phyloP scores from a whole-genome alignment of 2,797 vertebrate species.

The Garrulus glandarius region DNA sequence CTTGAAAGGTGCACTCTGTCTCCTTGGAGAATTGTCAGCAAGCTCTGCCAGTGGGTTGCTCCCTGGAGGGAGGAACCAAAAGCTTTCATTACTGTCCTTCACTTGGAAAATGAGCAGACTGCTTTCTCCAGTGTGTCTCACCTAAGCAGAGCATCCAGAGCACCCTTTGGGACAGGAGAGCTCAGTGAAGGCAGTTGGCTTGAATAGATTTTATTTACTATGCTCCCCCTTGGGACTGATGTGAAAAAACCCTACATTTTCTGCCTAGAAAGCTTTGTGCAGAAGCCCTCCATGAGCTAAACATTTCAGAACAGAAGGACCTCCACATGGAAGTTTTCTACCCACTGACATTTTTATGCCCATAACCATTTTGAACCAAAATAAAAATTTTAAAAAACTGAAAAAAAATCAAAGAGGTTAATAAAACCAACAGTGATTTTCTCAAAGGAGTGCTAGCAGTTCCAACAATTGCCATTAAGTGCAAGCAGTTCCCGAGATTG shows the following conservation, averaged over 20 bases:
- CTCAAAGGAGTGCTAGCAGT: neutral
- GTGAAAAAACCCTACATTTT: neutral
- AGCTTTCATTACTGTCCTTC: neutral
- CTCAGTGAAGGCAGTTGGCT: neutral
- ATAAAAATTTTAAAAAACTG: neutral
- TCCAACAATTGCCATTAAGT: neutral
- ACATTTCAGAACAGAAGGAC: neutral
- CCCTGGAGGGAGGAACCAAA: neutral
- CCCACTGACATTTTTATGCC: neutral
- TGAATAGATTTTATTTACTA: neutral
- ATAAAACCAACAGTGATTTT: slow-evolving; percentile 18
- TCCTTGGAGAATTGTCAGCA: neutral
- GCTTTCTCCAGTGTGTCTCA: neutral
- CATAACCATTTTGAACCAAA: neutral
- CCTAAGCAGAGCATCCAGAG: neutral
- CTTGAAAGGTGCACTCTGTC: neutral
- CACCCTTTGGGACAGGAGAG: neutral
- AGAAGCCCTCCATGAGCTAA: neutral
- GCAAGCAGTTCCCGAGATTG: neutral
- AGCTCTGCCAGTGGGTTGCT: neutral
- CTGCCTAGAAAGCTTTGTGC: neutral
- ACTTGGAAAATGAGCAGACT: neutral
- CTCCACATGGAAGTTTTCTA: neutral
- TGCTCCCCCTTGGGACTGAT: neutral
- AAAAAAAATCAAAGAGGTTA: neutral